Percentiles rank a stretch among this genome's conserved stretches.
phyloP scores from a whole-genome alignment of 2,797 vertebrate genomes.

The Manis pentadactyla region DNA sequence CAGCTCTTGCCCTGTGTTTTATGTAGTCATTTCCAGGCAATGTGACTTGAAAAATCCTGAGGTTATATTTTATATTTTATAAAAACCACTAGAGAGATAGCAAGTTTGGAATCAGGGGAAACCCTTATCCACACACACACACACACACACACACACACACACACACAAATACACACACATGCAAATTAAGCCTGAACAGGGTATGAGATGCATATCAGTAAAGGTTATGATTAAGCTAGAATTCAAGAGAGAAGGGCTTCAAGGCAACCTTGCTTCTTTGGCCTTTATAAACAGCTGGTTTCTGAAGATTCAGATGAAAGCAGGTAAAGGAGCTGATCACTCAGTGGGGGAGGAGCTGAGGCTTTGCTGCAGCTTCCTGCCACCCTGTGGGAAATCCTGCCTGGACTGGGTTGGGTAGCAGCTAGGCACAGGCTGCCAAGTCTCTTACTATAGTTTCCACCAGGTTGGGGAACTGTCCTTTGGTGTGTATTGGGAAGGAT shows the following conservation, averaged over 20 bases:
- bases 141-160: not conserved
- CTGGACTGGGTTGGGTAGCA: rapidly evolving
- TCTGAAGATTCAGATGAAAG: constrained; percentile 7
- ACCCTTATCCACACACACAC: too few species aligned
- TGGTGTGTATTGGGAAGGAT: not conserved
- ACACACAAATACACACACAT: not conserved
- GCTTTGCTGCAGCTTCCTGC: not conserved
- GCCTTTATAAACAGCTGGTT: not conserved
- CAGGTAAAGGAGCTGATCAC: not conserved
- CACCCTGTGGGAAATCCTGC: not conserved
- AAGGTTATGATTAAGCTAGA: not conserved
- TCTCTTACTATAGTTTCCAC: not conserved
- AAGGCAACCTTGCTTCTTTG: not conserved
- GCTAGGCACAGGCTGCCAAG: too few species aligned
- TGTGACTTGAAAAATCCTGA: not conserved
- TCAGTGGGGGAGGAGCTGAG: not conserved
- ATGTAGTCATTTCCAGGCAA: not conserved
- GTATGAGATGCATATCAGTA: not conserved
- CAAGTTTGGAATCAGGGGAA: not conserved
- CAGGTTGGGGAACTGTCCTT: not conserved
- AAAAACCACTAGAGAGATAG: not conserved
- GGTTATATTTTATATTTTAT: not conserved
- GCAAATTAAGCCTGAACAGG: not conserved
- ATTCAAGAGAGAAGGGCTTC: not conserved
- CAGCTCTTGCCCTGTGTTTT: not conserved